Evolutionary conservation across 2,113 vertebrate species (phyloP).

Genomic region (Lophura nycthemera): DNA sequence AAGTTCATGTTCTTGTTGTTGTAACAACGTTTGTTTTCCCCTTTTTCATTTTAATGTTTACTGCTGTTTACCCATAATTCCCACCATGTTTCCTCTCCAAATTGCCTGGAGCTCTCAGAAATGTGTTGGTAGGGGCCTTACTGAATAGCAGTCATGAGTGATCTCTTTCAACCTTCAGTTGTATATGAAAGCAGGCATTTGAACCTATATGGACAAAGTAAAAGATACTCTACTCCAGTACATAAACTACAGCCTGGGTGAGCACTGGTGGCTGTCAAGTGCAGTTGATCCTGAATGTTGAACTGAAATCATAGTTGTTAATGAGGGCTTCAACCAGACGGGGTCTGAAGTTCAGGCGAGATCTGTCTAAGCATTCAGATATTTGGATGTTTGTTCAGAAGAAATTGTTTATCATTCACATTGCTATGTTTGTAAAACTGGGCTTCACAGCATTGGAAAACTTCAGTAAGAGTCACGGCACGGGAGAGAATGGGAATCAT

Average conservation of each 20-base stretch:
- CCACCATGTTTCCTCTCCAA: neutral
- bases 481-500: neutral
- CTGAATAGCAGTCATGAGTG: neutral
- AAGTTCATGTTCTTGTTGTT: neutral
- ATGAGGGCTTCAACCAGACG: neutral
- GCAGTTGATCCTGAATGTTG: neutral
- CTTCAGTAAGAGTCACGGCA: neutral
- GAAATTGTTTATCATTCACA: neutral
- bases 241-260: neutral
- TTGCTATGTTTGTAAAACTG: neutral
- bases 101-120: conserved; percentile 24
- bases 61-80: conserved; percentile 46
- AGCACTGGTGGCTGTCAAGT: neutral
- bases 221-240: conserved; percentile 10
- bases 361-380: neutral
- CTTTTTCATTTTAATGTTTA: conserved; percentile 39
- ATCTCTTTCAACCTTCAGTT: conserved; percentile 36
- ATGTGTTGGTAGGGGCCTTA: neutral
- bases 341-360: neutral
- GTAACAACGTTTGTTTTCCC: neutral
- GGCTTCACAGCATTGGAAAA: neutral
- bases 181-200: neutral
- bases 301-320: neutral
- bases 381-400: neutral
- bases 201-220: conserved; percentile 28